Evolutionary conservation across 2,797 vertebrate genomes (phyloP), one percentile per base, ranked within the genome.

Genomic region (Ptychobarbus kaznakovi): DNA sequence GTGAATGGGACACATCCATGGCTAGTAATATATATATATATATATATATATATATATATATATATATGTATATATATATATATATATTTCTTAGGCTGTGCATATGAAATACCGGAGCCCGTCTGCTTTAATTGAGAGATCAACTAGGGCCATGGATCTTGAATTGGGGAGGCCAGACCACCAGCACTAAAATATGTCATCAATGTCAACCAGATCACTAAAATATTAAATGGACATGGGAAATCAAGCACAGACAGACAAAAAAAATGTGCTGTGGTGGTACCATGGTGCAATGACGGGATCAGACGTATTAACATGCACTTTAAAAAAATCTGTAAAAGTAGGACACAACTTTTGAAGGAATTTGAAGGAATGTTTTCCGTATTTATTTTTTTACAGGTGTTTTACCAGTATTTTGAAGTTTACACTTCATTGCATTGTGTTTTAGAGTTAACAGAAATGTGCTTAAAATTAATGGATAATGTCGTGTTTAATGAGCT

Each of bases 21-120:
- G 75, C 46, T 56, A 53, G 38, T 32, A 32, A 32, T 32, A 32
- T 32, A 32, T 32, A 32, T 56, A 87, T n/a, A n/a, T n/a, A n/a
- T n/a, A n/a, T n/a, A n/a, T n/a, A n/a, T n/a, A 76, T 72, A 73
- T 61, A 87, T 86, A 87, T 80, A 89, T 91, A 76, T 72, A 73
- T 61, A 87, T 86, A 87, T 80, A 89, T 91, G 70, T 72, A 73
- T 61, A 87, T 86, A 87, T 80, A 89, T 91, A 76, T 72, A 73
- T 61, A 87, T 86, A 87, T 80, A 89, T 91, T 85, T 87, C 16
- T 72, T 46, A 73, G 53, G 25, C 56, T 32, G 40, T 70, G 74
- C 5, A 35, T 65, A 44, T 84, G 77, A 90, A 83, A 88, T 61
- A 25, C 82, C 81, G 83, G 51, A 88, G 49, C 87, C 49, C 56